These are phyloP conservation scores for Chlamydotis undulata DNA, from an alignment of 2,113 vertebrate genomes.

Conservation along the genomic window DNA sequence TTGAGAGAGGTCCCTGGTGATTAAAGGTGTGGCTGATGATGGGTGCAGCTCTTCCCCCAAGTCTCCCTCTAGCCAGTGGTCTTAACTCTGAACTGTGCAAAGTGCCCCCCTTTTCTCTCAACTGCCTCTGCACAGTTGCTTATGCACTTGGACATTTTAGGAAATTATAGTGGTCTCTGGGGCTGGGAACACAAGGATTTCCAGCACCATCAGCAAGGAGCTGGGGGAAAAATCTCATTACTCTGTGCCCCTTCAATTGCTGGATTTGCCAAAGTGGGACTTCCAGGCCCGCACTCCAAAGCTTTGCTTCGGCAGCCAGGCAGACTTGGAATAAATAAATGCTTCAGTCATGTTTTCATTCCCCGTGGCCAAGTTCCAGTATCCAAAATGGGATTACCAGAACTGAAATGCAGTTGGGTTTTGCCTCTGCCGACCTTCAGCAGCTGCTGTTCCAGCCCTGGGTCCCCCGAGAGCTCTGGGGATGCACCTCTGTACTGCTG, in stretches of 20 bases:
- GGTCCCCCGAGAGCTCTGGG: not conserved
- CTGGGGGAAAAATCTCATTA: not conserved
- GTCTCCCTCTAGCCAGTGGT: not conserved
- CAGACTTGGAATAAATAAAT: not conserved
- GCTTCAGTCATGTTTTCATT: not conserved
- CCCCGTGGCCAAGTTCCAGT: not conserved
- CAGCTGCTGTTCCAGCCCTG: not conserved
- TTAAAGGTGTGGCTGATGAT: not conserved
- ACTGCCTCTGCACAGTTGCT: not conserved
- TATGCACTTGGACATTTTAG: not conserved
- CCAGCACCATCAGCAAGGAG: not conserved
- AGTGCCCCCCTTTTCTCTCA: not conserved
- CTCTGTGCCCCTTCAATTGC: not conserved
- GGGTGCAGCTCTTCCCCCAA: not conserved
- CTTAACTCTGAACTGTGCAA: not conserved
- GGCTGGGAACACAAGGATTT: not conserved
- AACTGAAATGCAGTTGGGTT: not conserved
- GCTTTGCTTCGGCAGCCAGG: not conserved
- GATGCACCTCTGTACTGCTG: not conserved
- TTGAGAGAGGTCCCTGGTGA: not conserved
- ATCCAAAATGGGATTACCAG: not conserved
- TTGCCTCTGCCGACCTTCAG: not conserved
- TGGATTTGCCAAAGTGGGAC: not conserved
- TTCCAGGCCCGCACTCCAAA: not conserved
- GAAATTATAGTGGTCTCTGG: not conserved